Evolutionary conservation across 2,888 invertebrate genomes (phyloP), one percentile per base, ranked within the genome.

Genomic region (Aelia acuminata): DNA sequence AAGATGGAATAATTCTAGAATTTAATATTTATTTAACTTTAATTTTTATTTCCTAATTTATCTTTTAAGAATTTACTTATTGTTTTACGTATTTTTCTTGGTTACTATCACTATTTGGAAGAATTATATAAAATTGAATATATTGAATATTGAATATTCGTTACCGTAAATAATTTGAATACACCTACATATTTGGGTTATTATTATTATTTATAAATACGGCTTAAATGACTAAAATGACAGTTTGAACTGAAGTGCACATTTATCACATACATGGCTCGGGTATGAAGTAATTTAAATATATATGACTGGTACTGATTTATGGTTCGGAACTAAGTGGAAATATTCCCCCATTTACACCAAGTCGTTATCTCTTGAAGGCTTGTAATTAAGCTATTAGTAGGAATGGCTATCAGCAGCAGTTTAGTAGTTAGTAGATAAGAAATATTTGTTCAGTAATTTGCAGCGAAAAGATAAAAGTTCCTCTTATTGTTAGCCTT

Each of bases 401-500:
- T 20, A 70, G 35, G 5, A 70, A 35, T 70, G 31, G 35, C 31
- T 70, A 31, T 70, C 63, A 18, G 10, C 18, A 70, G 63, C 20
- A 70, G 63, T 4, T 70, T 70, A 70, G 35, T 10, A 35, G 63
- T 70, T 70, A 13, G 18, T 15, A 35, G 63, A 70, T 70, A 70
- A 70, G 18, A 35, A 70, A 1, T 70, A 70, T 70, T 70, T 70
- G 63, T 70, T 35, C 63, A 70, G 63, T 70, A 70, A 70, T 70
- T 70, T 70, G 31, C 20, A 20, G 35, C 31, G 18, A 70, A 70
- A 20, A 43, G 35, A 35, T 35, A 35, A 70, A 70, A 35, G 2
- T 1, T 22, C 63, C 15, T 35, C 31, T 70, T 7, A 70, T 70
- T 70, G 63, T 70, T 70, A 31, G 18, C 1, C 35, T 70, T 35